Evolutionary conservation across 2,797 vertebrate genomes (phyloP), one percentile per base, ranked within the genome.

Genomic region (Sylvilagus floridanus): DNA sequence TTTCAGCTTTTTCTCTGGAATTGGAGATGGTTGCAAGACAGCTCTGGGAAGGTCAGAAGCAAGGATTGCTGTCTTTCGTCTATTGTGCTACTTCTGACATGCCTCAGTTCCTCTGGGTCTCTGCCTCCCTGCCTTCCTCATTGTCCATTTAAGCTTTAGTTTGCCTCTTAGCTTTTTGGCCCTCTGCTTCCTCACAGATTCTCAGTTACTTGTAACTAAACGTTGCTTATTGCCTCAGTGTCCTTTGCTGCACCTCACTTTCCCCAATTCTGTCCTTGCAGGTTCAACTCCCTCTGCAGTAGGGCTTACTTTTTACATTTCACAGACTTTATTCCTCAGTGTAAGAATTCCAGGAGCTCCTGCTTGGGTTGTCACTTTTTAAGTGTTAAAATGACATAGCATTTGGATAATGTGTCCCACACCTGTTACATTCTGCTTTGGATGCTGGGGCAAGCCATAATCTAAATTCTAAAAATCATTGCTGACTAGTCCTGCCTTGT

Each of bases 321-420:
- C 54, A 85, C 68, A 81, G 22, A 88, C 32, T 68, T 62, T 42
- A 24, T 77, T 96, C 6, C 54, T 79, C 32, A 79, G 17, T 84
- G 14, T 47, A 89, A 73, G 73, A 78, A 79, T 92, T 32, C 28
- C n/a, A 78, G 35, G 66, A 35, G 57, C 78, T 73, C 17, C n/a
- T 85, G 68, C 37, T 95, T 75, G 62, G 60, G 24, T 83, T 81
- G 65, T 90, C 19, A 72, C 68, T 32, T 87, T 75, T 50, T 76
- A 35, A 77, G 42, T 73, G 9, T 50, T 75, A 50, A 1, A 24
- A 1, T 73, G 54, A 35, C 37, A 63, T 6, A 52, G 52, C 42
- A 78, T 30, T 90, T 65, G 32, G 22, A 32, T 84, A 83, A 32
- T 60, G 16, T 87, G 71, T 76, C 37, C 28, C 57, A 63, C 16